These are phyloP conservation scores for Cordylochernes scorpioides DNA, from an alignment of 2,888 invertebrate genomes.

Conservation along the genomic window DNA sequence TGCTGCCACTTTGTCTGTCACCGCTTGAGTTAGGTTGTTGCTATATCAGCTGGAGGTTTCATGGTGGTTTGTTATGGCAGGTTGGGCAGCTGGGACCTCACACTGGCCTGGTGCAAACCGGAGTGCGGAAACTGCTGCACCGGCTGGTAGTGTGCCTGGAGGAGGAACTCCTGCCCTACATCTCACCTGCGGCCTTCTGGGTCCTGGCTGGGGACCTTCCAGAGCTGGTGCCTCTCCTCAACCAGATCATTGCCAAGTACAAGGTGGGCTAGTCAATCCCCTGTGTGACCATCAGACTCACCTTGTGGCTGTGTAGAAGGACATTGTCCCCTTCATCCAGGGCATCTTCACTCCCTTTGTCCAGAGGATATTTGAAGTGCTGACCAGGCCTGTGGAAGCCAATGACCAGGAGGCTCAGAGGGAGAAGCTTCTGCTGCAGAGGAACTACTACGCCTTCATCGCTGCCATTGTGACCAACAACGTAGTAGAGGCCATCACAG, in stretches of 20 bases:
- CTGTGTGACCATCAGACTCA: too few species aligned
- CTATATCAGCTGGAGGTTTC: too few species aligned
- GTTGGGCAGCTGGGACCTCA: too few species aligned
- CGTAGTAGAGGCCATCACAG: slow-evolving; percentile 23
- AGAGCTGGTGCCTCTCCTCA: slow-evolving; percentile 31
- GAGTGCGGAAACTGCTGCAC: slow-evolving; percentile 29
- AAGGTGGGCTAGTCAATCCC: slow-evolving; percentile 26
- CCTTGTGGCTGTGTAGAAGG: slow-evolving; percentile 24
- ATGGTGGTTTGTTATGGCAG: too few species aligned
- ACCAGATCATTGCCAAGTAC: slow-evolving; percentile 31
- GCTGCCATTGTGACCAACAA: slow-evolving; percentile 26
- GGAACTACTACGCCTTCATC: slow-evolving; percentile 27
- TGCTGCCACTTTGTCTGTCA: too few species aligned
- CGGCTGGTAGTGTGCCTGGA: slow-evolving; percentile 32
- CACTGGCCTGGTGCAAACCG: slow-evolving; percentile 21
- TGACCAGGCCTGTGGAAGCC: slow-evolving; percentile 23
- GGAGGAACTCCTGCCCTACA: slow-evolving; percentile 28
- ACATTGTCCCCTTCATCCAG: slow-evolving; percentile 26
- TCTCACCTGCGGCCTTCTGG: slow-evolving; percentile 26
- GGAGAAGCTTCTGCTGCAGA: slow-evolving; percentile 25
- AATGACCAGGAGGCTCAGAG: slow-evolving; percentile 25
- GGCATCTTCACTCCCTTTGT: slow-evolving; percentile 28
- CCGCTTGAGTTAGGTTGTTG: too few species aligned
- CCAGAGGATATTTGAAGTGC: slow-evolving; percentile 24
- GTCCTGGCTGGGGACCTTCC: slow-evolving; percentile 23